phyloP scores from a whole-genome alignment of 2,888 invertebrate genomes.

The Holacanthella duospinosa region DNA sequence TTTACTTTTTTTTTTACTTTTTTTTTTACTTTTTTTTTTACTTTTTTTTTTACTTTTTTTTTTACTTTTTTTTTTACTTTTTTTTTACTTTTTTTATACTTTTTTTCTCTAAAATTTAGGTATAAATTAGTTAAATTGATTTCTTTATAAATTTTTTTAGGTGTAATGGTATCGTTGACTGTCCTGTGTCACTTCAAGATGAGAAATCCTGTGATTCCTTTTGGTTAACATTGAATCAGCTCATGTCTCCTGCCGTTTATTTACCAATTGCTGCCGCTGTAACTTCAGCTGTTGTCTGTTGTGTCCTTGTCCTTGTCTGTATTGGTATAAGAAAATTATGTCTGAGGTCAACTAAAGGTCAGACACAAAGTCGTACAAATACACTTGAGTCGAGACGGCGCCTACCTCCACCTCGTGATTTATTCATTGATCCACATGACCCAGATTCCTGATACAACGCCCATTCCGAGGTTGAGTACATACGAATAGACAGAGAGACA shows the following conservation, averaged over 20 bases:
- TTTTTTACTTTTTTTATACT: no score
- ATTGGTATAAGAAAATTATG: slow-evolving; percentile 45
- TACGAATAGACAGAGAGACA: slow-evolving; percentile 85
- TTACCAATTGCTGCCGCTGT: slow-evolving; percentile 35
- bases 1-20: background rate
- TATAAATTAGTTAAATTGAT: background rate
- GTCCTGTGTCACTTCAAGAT: slow-evolving; percentile 26
- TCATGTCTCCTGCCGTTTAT: slow-evolving; percentile 37
- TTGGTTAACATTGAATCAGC: slow-evolving; percentile 34
- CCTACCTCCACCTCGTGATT: slow-evolving; percentile 58
- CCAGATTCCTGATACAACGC: slow-evolving; percentile 66
- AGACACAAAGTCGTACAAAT: slow-evolving; percentile 12
- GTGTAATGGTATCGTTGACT: slow-evolving; percentile 20
- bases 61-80: no score
- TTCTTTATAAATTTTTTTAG: background rate
- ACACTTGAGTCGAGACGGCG: slow-evolving; percentile 33
- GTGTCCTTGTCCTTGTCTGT: slow-evolving; percentile 42
- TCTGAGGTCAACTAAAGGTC: slow-evolving; percentile 16
- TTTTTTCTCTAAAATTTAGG: background rate
- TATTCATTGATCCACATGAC: slow-evolving; percentile 49
- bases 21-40: background rate
- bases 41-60: no score
- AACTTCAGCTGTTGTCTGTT: slow-evolving; percentile 39
- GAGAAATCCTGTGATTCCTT: slow-evolving; percentile 35
- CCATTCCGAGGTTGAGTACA: slow-evolving; percentile 84